phyloP scores from a whole-genome alignment of 2,113 vertebrate species.

The Cyrtonyx montezumae region DNA sequence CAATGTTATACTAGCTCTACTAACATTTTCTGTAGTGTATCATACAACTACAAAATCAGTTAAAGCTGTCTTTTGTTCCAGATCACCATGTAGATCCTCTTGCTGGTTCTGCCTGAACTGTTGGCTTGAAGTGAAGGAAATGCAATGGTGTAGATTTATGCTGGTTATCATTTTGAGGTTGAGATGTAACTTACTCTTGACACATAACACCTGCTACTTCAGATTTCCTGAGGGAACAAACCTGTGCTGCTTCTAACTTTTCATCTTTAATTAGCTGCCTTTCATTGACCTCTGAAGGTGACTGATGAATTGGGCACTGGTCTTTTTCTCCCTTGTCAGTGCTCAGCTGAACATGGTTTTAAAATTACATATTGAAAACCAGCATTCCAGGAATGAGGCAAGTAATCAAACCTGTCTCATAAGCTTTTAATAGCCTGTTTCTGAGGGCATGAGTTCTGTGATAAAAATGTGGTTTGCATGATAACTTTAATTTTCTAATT shows the following conservation, averaged over 20 bases:
- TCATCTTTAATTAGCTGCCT: neutral
- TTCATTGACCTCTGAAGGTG: neutral
- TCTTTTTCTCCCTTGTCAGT: neutral
- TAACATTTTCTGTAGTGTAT: neutral
- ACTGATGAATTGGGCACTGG: neutral
- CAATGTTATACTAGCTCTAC: neutral
- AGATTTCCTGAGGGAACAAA: neutral
- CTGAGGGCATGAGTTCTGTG: neutral
- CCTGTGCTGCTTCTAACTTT: neutral
- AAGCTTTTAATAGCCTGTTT: neutral
- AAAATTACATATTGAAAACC: neutral
- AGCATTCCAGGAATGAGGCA: neutral
- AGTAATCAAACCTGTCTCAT: neutral
- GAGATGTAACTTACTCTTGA: neutral
- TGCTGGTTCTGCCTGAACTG: neutral
- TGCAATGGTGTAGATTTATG: neutral
- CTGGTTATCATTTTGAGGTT: neutral
- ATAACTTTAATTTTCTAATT: neutral
- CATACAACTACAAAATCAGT: neutral
- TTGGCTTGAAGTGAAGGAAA: neutral
- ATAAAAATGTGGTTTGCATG: neutral
- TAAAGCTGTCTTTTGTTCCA: neutral
- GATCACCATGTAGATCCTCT: neutral
- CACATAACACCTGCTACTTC: neutral
- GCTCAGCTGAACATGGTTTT: neutral